Evolutionary conservation across 2,113 vertebrate species (phyloP), one percentile per base, ranked within the genome.

Genomic region (Oryzias melastigma): DNA sequence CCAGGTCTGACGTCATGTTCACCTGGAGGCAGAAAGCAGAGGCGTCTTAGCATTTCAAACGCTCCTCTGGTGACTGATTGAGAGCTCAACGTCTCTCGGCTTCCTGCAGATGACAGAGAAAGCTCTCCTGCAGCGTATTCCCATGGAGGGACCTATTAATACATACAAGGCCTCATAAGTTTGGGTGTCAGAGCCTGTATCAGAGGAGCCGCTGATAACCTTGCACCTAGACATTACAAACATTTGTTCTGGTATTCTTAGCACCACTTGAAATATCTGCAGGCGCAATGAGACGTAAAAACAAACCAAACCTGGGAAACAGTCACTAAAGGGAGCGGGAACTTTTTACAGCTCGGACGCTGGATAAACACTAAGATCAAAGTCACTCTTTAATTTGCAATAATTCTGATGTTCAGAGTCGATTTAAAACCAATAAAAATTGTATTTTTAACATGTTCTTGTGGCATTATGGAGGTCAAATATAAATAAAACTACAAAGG

Each of bases 1-100:
- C 97, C 91, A 98, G 84, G 64, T 99, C 97, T 13, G 95, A 93
- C 7, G 94, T 91, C 97, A 98, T 96, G 78, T 99, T 99, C 85
- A 99, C 97, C 97, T 99, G 81, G 4, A 69, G 89, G 81, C 18
- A 65, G 14, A 17, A 59, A 64, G 63, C 42, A 78, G 51, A 65
- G 51, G 67, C 50, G 43, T 25, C 14, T 74, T 50, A 46, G 16
- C 60, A 63, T 35, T 67, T 67, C 19, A 58, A 54, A 18, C 7
- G 22, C 51, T 15, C 56, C 16, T 48, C 52, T 20, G 24, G 18
- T 13, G 24, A 42, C 27, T 62, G 50, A 63, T 40, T 51, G 50
- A 55, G 27, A 8, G 40, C 44, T 64, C 47, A 60, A 61, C 45
- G 53, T 42, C 47, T 62, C 20, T 17, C 43, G 20, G 22, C 14